A percentile compares a stretch with the other conserved stretches of the same genome.
phyloP scores from a whole-genome alignment of 2,113 vertebrate genomes.

The Hemicordylus capensis region DNA sequence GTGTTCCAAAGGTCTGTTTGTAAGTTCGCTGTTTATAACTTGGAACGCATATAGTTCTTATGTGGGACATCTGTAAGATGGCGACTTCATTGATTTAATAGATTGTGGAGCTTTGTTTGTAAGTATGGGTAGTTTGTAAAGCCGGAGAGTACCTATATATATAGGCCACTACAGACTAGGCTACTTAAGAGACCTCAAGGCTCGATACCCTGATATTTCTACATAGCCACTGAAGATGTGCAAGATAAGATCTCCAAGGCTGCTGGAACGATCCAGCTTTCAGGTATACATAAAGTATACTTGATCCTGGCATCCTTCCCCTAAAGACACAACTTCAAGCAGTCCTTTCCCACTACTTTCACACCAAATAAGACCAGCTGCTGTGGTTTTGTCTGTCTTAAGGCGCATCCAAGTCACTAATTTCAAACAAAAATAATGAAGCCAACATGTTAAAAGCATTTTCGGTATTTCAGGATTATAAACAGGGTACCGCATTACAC shows the following conservation, averaged over 20 bases:
- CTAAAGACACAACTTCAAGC: background rate
- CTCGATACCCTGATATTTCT: background rate
- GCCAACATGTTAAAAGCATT: no score
- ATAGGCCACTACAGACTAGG: background rate
- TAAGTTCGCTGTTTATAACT: no score
- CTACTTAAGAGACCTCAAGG: background rate
- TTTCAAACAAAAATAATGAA: rapidly evolving
- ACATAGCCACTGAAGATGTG: rapidly evolving
- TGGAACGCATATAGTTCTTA: no score
- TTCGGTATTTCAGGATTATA: rapidly evolving
- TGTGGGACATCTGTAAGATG: no score
- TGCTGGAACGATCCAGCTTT: background rate
- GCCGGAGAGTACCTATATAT: no score
- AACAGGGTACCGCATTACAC: background rate
- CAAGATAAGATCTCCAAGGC: background rate
- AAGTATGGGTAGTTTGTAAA: no score
- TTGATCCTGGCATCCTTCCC: background rate
- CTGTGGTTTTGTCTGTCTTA: background rate
- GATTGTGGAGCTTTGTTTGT: no score
- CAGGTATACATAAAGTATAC: no score
- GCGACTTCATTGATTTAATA: no score
- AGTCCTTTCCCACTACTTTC: background rate
- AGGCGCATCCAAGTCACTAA: background rate
- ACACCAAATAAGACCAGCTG: constrained; percentile 9
- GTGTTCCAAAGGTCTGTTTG: no score